These are phyloP conservation scores for Diglossa cyanea DNA, from an alignment of 2,797 vertebrate genomes.

Conservation along the genomic window DNA sequence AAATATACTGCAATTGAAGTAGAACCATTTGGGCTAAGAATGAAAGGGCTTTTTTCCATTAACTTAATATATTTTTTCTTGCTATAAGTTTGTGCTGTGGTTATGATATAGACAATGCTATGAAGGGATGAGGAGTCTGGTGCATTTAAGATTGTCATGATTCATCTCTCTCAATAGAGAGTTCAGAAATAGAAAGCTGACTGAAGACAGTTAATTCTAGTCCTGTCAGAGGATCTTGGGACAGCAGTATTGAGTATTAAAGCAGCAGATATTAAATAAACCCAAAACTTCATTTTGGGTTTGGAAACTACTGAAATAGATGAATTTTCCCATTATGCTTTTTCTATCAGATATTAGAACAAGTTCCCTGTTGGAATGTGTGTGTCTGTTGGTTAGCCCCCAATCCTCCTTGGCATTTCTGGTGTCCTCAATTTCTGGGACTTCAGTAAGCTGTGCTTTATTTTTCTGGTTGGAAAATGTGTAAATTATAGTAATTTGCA, in stretches of 20 bases:
- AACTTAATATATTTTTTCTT: background rate
- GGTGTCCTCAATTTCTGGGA: background rate
- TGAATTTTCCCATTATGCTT: background rate
- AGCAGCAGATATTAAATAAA: background rate
- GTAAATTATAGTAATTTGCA: background rate
- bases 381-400: background rate
- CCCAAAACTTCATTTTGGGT: background rate
- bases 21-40: background rate
- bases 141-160: background rate
- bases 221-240: background rate
- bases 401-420: background rate
- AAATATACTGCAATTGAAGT: background rate
- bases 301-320: background rate
- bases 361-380: background rate
- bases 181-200: conserved; percentile 15
- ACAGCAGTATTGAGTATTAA: background rate
- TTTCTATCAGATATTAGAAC: background rate
- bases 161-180: background rate
- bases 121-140: background rate
- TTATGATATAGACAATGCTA: background rate
- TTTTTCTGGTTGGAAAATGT: background rate
- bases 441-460: background rate
- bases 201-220: conserved; percentile 26
- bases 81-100: background rate
- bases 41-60: background rate